These are phyloP conservation scores for Coturnix japonica DNA, from an alignment of 2,113 vertebrate species.

Conservation along the genomic window DNA sequence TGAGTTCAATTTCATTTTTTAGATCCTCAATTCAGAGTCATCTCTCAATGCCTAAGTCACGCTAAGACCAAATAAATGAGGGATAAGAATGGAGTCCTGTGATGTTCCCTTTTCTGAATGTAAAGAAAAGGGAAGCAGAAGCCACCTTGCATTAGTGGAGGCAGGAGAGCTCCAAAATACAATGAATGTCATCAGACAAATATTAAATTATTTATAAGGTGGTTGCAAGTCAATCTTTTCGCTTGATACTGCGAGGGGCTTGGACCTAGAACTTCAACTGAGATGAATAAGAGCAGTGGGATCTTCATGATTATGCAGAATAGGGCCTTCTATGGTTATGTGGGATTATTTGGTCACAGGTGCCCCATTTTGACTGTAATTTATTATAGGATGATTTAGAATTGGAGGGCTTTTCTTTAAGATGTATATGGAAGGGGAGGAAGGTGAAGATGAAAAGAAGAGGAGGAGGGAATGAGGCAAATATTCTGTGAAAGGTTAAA, in stretches of 20 bases:
- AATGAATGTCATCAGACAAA: neutral
- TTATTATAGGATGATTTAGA: neutral
- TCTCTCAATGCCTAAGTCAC: neutral
- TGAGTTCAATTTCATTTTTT: neutral
- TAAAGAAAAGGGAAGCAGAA: neutral
- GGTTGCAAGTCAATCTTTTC: neutral
- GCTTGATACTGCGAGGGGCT: neutral
- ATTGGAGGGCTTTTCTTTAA: neutral
- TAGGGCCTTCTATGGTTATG: neutral
- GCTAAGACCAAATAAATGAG: neutral
- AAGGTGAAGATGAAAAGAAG: neutral
- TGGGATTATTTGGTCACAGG: neutral
- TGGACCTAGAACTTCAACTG: neutral
- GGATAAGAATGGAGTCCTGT: neutral
- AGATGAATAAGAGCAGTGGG: neutral
- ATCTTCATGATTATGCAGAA: neutral
- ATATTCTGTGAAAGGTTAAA: conserved; percentile 1
- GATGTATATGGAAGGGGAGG: neutral
- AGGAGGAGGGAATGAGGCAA: neutral
- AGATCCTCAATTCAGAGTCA: neutral
- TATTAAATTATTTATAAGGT: neutral
- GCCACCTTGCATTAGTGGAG: neutral
- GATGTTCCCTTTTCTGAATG: neutral
- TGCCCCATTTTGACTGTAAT: neutral
- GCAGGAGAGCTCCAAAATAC: neutral